These are phyloP conservation scores for Chromis chromis DNA, from an alignment of 2,797 vertebrate species.

Conservation along the genomic window DNA sequence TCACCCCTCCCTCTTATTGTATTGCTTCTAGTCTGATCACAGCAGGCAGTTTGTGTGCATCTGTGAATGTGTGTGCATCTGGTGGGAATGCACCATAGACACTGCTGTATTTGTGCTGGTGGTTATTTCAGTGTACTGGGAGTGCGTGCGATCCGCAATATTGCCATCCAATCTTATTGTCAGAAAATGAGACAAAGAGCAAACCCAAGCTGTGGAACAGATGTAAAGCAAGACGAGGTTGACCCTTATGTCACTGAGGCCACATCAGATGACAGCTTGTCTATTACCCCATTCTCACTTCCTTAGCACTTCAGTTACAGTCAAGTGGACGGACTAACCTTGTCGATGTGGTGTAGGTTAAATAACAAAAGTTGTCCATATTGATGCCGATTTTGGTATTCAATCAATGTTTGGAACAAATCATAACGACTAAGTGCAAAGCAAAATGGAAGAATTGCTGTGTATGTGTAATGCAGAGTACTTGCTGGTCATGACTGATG, in stretches of 20 bases:
- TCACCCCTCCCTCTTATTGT: constrained; percentile 57
- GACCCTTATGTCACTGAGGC: constrained; percentile 50
- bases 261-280: constrained; percentile 42
- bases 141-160: constrained; percentile 32
- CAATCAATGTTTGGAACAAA: constrained; percentile 1
- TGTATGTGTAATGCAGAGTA: background rate
- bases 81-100: constrained; percentile 10
- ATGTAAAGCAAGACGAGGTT: constrained; percentile 62
- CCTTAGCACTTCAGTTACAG: constrained; percentile 36
- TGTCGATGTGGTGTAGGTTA: constrained; percentile 1
- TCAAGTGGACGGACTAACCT: constrained; percentile 24
- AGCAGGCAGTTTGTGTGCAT: constrained; percentile 36
- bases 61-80: constrained; percentile 11
- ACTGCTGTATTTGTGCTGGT: constrained; percentile 15
- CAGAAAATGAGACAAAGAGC: constrained; percentile 59
- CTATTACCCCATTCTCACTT: constrained; percentile 27
- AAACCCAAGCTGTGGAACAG: constrained; percentile 54
- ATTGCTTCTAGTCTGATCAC: constrained; percentile 53
- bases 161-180: constrained; percentile 43
- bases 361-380: constrained; percentile 3
- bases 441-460: background rate
- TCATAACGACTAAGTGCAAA: background rate
- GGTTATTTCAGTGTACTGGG: constrained; percentile 29
- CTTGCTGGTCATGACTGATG: background rate
- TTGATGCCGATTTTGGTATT: constrained; percentile 7